Percentiles rank a stretch among this genome's conserved stretches.
Evolutionary conservation across 2,888 invertebrate species (phyloP).

Genomic region (Drosophila hamatofila): DNA sequence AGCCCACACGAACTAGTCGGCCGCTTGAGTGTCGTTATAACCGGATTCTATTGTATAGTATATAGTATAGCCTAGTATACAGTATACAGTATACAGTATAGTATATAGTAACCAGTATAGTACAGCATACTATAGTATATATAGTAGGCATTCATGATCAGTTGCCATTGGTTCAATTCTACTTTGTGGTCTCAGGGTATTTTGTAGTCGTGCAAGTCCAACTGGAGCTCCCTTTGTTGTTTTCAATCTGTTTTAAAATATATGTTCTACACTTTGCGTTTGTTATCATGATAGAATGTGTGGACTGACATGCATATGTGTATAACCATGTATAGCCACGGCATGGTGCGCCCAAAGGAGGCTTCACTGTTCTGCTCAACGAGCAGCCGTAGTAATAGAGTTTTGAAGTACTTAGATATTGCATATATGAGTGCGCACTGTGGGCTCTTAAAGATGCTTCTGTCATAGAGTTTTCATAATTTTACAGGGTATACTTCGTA

Average conservation of each 20-base stretch:
- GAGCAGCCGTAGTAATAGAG: neutral
- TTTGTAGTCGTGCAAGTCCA: neutral
- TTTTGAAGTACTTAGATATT: neutral
- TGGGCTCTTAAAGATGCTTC: neutral
- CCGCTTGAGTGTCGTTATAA: no score
- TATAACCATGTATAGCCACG: neutral
- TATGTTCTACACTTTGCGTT: neutral
- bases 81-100: no score
- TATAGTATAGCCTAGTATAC: no score
- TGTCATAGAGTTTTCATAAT: neutral
- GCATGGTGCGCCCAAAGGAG: neutral
- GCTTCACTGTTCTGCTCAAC: neutral
- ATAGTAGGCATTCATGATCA: neutral
- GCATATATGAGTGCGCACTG: neutral
- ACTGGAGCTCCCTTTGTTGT: neutral
- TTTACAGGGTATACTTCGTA: conserved; percentile 1
- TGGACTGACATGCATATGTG: neutral
- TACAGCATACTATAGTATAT: no score
- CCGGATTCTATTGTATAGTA: no score
- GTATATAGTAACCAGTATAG: no score
- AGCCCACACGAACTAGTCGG: no score
- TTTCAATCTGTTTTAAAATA: neutral
- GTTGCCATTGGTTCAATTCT: neutral
- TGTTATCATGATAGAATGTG: neutral
- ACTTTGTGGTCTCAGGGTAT: neutral